Conservation (phyloP, 1,140 invertebrate genomes). For the Penaeus indicus region DNA sequence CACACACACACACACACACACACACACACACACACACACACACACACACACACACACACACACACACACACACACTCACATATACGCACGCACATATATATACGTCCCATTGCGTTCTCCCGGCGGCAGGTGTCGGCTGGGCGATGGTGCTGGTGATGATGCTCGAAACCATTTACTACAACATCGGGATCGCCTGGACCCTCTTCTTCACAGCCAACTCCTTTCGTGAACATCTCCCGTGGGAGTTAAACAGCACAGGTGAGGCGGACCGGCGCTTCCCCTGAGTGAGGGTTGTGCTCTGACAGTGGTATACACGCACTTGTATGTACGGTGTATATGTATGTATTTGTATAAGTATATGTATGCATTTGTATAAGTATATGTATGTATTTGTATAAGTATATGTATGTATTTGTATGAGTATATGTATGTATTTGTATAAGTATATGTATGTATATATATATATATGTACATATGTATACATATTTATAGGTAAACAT, state of each 20-base stretch:
- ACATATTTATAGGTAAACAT: no score
- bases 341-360: no score
- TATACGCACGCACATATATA: conserved; percentile 83
- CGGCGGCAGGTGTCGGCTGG: conserved; percentile 59
- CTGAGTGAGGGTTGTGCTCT: no score
- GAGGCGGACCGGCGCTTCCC: neutral
- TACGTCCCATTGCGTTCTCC: conserved; percentile 5
- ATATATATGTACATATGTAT: no score
- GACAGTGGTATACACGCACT: no score
- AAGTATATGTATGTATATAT: no score
- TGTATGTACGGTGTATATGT: no score
- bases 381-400: no score
- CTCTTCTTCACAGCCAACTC: conserved; percentile 49
- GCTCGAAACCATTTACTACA: conserved; percentile 51
- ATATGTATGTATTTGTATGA: neutral
- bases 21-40: no score
- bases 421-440: no score
- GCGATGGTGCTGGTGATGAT: conserved; percentile 45
- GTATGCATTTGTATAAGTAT: neutral
- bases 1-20: no score
- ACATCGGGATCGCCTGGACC: conserved; percentile 51
- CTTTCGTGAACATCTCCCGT: neutral
- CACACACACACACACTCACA: conserved; percentile 84
- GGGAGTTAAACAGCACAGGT: conserved; percentile 38
- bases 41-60: no score